These are phyloP conservation scores for Brachionus koreanus DNA, from an alignment of 1,140 invertebrate species.

Conservation along the genomic window DNA sequence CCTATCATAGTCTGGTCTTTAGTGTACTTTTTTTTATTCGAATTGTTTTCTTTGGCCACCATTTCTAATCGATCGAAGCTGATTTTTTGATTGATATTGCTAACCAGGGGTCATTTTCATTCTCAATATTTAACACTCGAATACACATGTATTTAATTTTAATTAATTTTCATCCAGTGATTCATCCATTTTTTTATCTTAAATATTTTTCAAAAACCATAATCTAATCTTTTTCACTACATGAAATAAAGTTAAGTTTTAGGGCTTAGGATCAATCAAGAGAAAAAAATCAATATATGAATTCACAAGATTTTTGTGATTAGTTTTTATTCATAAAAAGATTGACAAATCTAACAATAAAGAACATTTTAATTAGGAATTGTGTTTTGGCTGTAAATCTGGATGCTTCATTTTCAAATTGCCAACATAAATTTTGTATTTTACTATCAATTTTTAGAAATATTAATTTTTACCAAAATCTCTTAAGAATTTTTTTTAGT, in stretches of 20 bases:
- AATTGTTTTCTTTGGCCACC: neutral
- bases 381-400: too few species aligned
- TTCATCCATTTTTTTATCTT: neutral
- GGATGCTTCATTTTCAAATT: too few species aligned
- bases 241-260: neutral
- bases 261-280: neutral
- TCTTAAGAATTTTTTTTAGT: too few species aligned
- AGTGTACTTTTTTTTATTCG: neutral
- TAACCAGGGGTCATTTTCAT: neutral
- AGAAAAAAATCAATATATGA: neutral
- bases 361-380: too few species aligned
- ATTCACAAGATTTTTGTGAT: neutral
- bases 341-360: too few species aligned
- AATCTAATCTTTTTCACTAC: neutral
- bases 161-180: neutral
- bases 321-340: neutral
- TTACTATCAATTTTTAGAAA: too few species aligned
- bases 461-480: too few species aligned
- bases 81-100: slow-evolving; percentile 6
- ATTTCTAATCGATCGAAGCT: slow-evolving; percentile 6
- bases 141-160: slow-evolving; percentile 4
- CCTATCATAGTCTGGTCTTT: neutral
- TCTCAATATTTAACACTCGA: neutral
- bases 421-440: too few species aligned
- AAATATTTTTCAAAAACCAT: neutral